Evolutionary conservation across 2,888 invertebrate species (phyloP).

Genomic region (Syrista parreyssii): DNA sequence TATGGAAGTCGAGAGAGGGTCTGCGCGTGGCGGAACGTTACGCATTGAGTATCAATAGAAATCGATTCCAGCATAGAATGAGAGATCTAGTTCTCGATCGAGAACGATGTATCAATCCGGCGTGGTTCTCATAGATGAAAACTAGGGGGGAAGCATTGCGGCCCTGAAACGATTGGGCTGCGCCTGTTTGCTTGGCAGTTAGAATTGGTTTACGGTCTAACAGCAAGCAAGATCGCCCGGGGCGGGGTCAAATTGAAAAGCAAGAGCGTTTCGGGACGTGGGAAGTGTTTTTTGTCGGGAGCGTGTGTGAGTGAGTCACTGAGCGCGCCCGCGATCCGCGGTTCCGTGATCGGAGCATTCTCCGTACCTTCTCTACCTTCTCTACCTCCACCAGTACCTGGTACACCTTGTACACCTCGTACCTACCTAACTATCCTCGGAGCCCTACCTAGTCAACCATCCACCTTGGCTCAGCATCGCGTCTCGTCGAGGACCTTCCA

Average conservation of each 20-base stretch:
- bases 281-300: slow-evolving; percentile 42
- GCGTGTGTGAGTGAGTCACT: slow-evolving; percentile 47
- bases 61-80: background rate
- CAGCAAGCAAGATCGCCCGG: slow-evolving; percentile 39
- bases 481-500: background rate
- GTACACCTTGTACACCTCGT: slow-evolving; percentile 16
- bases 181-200: slow-evolving; percentile 22
- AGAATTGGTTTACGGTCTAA: slow-evolving; percentile 43
- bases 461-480: background rate
- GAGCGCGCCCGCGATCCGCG: slow-evolving; percentile 30
- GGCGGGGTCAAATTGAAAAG: slow-evolving; percentile 48
- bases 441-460: background rate
- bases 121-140: background rate
- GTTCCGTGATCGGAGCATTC: slow-evolving; percentile 38
- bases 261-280: slow-evolving; percentile 46
- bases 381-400: background rate
- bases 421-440: background rate
- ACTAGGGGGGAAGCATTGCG: background rate
- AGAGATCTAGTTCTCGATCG: background rate
- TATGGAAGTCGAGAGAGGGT: background rate
- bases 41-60: background rate
- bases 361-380: background rate
- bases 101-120: background rate
- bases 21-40: background rate
- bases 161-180: slow-evolving; percentile 4